These are phyloP conservation scores for Harmothoe impar DNA, from an alignment of 2,888 invertebrate genomes.

Conservation along the genomic window DNA sequence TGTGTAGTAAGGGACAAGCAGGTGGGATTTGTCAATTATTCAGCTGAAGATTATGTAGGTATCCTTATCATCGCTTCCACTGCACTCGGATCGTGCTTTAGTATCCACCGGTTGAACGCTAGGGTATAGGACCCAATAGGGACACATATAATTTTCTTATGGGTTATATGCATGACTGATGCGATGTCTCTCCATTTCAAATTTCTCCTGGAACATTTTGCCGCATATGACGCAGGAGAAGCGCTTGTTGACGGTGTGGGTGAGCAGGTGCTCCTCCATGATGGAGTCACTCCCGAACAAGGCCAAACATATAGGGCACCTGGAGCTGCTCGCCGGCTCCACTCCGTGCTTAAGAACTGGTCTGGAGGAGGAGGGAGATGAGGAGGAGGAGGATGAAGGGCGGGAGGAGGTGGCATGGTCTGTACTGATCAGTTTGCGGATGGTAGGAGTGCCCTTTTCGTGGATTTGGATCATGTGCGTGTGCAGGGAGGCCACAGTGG, in stretches of 20 bases:
- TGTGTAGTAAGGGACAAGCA: too few relatives aligned
- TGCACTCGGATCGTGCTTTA: too few relatives aligned
- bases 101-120: too few relatives aligned
- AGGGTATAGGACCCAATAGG: too few relatives aligned
- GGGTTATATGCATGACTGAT: slow-evolving; percentile 41
- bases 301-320: background rate
- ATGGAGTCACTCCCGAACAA: background rate
- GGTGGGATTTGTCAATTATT: too few relatives aligned
- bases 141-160: background rate
- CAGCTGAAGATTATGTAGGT: too few relatives aligned
- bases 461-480: slow-evolving; percentile 16
- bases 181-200: background rate
- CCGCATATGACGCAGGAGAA: slow-evolving; percentile 32
- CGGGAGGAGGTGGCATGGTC: too few relatives aligned
- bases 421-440: background rate
- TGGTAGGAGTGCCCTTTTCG: background rate
- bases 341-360: background rate
- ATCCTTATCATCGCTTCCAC: too few relatives aligned
- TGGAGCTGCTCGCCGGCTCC: background rate
- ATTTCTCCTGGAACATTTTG: background rate
- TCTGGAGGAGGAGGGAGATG: background rate
- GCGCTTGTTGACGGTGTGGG: background rate
- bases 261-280: slow-evolving; percentile 23
- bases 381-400: too few relatives aligned
- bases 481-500: background rate